A percentile compares a stretch with the other conserved stretches of the same genome.
These are phyloP conservation scores for Coilia nasus DNA, from an alignment of 2,797 vertebrate species.

Conservation along the genomic window DNA sequence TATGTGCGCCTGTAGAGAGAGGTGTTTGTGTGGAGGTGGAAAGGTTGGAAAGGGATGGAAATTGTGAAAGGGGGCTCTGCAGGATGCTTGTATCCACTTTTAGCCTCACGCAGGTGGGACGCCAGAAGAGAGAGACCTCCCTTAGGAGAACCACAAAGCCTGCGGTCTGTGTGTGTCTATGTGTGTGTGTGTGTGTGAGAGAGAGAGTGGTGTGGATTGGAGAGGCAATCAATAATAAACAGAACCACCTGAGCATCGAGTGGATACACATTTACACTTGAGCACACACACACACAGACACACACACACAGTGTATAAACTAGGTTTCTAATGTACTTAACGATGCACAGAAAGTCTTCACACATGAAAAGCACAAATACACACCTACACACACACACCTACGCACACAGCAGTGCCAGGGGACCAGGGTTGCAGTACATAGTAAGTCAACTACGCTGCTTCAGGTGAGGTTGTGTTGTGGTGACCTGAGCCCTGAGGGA, in stretches of 20 bases:
- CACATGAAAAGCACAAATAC: neutral
- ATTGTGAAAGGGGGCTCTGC: neutral
- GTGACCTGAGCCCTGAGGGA: neutral
- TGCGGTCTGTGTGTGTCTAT: neutral
- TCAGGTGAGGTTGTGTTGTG: neutral
- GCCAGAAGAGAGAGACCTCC: neutral
- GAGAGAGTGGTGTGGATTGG: neutral
- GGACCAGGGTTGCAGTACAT: neutral
- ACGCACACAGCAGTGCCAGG: neutral
- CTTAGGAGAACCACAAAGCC: constrained; percentile 20
- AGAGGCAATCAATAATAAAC: constrained; percentile 40
- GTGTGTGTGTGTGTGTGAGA: neutral
- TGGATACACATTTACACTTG: neutral
- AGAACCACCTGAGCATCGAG: constrained; percentile 15
- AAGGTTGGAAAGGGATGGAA: neutral
- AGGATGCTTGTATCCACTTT: constrained; percentile 12
- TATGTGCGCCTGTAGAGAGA: neutral
- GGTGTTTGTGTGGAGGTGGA: neutral
- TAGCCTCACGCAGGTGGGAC: constrained; percentile 15
- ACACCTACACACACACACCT: constrained; percentile 20
- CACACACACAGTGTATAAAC: neutral
- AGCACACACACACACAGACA: constrained; percentile 12
- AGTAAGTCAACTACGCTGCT: neutral
- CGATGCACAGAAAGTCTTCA: neutral
- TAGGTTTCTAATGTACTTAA: too few species aligned